Evolutionary conservation across 2,797 vertebrate genomes (phyloP), one percentile per base, ranked within the genome.

Genomic region (Echiichthys vipera): DNA sequence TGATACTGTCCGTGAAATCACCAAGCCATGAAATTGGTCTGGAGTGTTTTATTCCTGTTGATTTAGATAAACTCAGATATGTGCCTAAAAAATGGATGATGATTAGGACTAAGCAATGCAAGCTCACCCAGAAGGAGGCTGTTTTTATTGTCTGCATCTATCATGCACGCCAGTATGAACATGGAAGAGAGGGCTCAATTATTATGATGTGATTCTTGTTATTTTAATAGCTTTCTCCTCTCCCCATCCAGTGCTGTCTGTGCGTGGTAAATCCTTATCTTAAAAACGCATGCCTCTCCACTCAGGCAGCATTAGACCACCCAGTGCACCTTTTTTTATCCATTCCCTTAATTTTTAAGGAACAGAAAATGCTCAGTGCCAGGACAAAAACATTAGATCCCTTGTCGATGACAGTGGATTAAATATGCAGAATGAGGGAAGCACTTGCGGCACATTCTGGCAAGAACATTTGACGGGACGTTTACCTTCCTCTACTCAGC

Each of bases 251-350:
- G 58, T 12, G 1, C 66, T 62, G 20, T 64, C 58, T 61, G 73
- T 64, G 54, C 49, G 74, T 74, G 30, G 68, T 79, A 84, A 89
- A 81, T 77, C 76, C 78, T 89, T 88, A 90, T 91, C 89, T 89
- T 86, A 82, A 88, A 88, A 88, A 80, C 40, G 46, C 86, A 77
- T 59, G 8, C 49, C 36, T 80, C 49, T 68, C 56, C 30, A 72
- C 55, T 73, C 74, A 55, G 65, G 71, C 77, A 82, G 74, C 74
- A 74, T 66, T 46, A 74, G 67, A 81, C 76, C 88, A 90, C 72
- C 46, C 82, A 54, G 72, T 78, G 91, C 90, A 92, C 91, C 91
- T 92, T 89, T 87, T 92, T 89, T 87, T 91, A 85, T 88, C 73
- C 80, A 53, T 63, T 83, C 69, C 68, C 73, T 91, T 86, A 63